Base-by-base conservation (phyloP, 1,140 invertebrate genomes). In the Drosophila lacteicornis region DNA sequence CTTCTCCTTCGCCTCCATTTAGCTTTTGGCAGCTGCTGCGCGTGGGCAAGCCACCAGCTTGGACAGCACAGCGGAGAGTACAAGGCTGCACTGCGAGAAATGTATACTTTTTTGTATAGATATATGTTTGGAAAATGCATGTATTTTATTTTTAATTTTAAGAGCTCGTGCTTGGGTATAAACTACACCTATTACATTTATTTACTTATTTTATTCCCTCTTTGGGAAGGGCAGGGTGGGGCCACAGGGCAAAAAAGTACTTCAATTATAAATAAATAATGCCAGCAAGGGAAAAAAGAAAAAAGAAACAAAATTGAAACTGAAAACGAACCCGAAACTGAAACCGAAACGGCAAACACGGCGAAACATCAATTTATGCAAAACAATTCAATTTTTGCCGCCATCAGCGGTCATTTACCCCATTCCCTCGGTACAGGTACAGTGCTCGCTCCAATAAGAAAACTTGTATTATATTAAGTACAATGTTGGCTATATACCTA, bases 371-470 rank as follows among this genome's bases (percentile, higher is more conserved):
- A 85, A 85, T 86, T 85, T 85, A 85, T 85, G 83, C 79, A 87
- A 85, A 87, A 85, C 82, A 85, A 85, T 85, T 82, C 83, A 86
- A 86, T 87, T 83, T 82, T 82, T 69, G 69, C 75, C 69, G 80
- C 63, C 69, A 69, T 56, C 81, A 74, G 58, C 79, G 82, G 82
- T 87, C 83, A 86, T 86, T 86, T 87, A 86, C 82, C 82, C 42
- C 40, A 70, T 38, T 33, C 30, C 49, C 59, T 66, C 70, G 36
- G 36, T 11, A 3, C 8, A 5, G 13, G 13, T 40, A 56, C 53
- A 56, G 53, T 38, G 8, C 0, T 1, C 13, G 3, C 36, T 22
- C 0, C 3, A 1, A 9, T 6, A 8, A 22, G 33, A 3, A 4
- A 40, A 38, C 7, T 36, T 4, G 0, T 12, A 36, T 11, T 36